Percentiles rank a stretch among this genome's conserved stretches.
These are phyloP conservation scores for Onychomys arenicola DNA, from an alignment of 2,797 vertebrate species.

Conservation along the genomic window DNA sequence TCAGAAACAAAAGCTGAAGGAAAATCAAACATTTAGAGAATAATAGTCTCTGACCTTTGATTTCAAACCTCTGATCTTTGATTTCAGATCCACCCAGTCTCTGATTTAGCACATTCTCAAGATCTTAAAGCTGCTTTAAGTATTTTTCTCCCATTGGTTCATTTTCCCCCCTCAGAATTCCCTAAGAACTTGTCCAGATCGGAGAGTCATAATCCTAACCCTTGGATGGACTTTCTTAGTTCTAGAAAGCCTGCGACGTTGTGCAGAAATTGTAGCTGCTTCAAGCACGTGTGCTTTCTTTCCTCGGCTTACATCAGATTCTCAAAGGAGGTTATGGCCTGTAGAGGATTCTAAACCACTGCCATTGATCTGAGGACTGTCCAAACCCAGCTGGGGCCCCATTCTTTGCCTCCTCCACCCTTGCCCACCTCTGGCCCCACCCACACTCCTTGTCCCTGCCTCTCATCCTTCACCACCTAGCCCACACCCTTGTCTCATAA, in stretches of 20 bases:
- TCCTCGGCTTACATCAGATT: conserved; percentile 11
- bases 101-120: not conserved
- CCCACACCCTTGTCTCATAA: conserved; percentile 71
- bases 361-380: conserved; percentile 4
- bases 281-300: not conserved
- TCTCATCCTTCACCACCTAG: conserved; percentile 46
- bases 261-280: not conserved
- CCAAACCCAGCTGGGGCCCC: not conserved
- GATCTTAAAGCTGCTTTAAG: not conserved
- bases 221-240: conserved; percentile 5
- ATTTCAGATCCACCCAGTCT: conserved; percentile 1
- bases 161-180: not conserved
- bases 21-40: conserved; percentile 26
- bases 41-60: conserved; percentile 12
- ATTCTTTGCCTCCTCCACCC: conserved; percentile 52
- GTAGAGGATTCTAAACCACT: conserved; percentile 36
- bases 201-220: conserved; percentile 19
- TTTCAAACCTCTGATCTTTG: not conserved
- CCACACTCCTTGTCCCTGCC: conserved; percentile 35
- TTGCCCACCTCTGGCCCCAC: conserved; percentile 52
- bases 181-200: not conserved
- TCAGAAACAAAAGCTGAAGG: conserved; percentile 53
- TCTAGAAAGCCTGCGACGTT: not conserved
- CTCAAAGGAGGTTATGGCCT: conserved; percentile 44
- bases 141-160: not conserved